Evolutionary conservation across 2,888 invertebrate genomes (phyloP).

Genomic region (Hirtodrosophila trivittata): DNA sequence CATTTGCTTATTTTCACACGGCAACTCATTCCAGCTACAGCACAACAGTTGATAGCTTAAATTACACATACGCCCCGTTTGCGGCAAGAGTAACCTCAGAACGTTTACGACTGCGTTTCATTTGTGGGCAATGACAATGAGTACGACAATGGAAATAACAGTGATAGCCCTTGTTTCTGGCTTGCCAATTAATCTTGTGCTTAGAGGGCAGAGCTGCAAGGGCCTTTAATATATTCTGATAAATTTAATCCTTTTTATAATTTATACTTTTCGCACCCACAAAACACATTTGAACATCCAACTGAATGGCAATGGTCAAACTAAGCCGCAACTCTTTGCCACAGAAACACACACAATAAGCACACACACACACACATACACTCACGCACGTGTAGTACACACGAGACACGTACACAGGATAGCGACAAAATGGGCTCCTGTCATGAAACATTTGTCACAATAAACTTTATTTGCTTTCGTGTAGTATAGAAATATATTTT

Average conservation of each 20-base stretch:
- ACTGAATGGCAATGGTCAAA: conserved; percentile 16
- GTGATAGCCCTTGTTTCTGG: conserved; percentile 45
- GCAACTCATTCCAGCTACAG: conserved; percentile 27
- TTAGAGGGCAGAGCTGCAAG: conserved; percentile 29
- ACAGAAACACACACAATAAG: not conserved
- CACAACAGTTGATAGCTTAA: conserved; percentile 45
- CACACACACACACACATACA: not conserved
- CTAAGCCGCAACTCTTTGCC: not conserved
- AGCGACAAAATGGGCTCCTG: conserved; percentile 63
- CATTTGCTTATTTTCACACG: conserved; percentile 45
- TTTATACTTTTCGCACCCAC: conserved; percentile 1
- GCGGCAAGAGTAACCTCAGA: conserved; percentile 9
- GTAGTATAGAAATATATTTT: conserved; percentile 45
- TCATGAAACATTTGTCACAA: conserved; percentile 80
- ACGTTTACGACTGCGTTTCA: conserved; percentile 27
- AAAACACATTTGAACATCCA: not conserved
- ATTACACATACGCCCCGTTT: conserved; percentile 58
- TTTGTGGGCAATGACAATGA: not conserved
- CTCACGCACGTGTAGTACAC: conserved; percentile 16
- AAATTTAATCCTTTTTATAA: conserved; percentile 8
- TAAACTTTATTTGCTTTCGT: conserved; percentile 77
- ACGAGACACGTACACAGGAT: conserved; percentile 18
- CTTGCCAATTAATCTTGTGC: conserved; percentile 60
- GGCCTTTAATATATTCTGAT: conserved; percentile 68
- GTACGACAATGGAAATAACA: too few species aligned